A percentile compares a stretch with the other conserved stretches of the same genome.
Conservation (phyloP, 2,797 vertebrate species). For the Megaceryle alcyon region DNA sequence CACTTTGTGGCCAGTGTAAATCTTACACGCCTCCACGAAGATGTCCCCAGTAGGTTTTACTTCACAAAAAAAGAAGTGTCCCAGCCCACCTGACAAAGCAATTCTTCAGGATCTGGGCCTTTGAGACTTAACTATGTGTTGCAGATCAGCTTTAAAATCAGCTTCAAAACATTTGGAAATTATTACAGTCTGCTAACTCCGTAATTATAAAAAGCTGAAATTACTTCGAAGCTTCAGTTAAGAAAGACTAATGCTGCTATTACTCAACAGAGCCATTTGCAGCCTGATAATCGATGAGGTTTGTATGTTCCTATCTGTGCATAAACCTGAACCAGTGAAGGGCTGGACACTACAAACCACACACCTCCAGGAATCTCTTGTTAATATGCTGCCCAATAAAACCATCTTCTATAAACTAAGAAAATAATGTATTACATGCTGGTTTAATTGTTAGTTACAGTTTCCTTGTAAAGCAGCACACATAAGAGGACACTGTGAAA, state of each 20-base stretch:
- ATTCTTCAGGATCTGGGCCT: neutral
- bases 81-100: neutral
- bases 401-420: constrained; percentile 5
- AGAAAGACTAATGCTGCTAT: constrained; percentile 55
- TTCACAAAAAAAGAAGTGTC: neutral
- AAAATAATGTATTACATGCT: neutral
- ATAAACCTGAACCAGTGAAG: neutral
- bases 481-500: neutral
- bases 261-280: constrained; percentile 50
- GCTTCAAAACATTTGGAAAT: constrained; percentile 63
- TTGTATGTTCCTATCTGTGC: neutral
- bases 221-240: constrained; percentile 60
- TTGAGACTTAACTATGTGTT: neutral
- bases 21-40: neutral
- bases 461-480: constrained; percentile 24
- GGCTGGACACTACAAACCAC: neutral
- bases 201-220: constrained; percentile 70
- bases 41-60: neutral
- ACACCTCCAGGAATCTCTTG: neutral
- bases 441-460: constrained; percentile 46
- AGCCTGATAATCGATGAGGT: constrained; percentile 30
- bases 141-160: constrained; percentile 12
- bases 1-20: neutral
- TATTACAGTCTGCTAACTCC: constrained; percentile 54
- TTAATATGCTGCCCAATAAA: constrained; percentile 31